Base-by-base conservation (phyloP, 2,797 vertebrate genomes). In the Spizella passerina region DNA sequence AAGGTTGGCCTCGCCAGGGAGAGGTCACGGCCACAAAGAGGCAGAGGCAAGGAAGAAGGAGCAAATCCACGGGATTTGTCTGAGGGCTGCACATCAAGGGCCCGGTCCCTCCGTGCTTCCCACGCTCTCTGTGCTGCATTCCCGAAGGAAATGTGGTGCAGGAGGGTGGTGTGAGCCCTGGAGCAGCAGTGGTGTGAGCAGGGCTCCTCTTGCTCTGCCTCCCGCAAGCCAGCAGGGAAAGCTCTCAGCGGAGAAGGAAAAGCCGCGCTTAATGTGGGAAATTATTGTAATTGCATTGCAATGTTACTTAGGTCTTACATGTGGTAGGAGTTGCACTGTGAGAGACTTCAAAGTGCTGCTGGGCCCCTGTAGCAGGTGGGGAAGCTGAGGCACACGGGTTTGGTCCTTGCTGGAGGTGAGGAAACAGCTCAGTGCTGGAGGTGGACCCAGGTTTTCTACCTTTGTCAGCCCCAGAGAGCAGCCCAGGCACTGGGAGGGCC, bases 1-100 rank as follows among this genome's bases (percentile, higher is more conserved):
- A 59, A 91, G 79, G 3, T 4, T 86, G 93, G 87, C 91, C 94
- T 94, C 6, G 1, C 80, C 66, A 47, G 43, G 61, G 69, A 91
- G 82, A 86, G 96, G 95, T 94, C 96, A 94, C 0, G 0, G 34
- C 93, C 91, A 91, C 87, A 96, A 95, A 96, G 91, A 7, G 26
- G 29, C 60, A 39, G 84, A 94, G 76, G 86, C 56, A 68, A 29
- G 38, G 75, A 56, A 94, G 84, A 89, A 93, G 69, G 66, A 94
- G 84, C 1, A 8, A 84, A 49, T 0, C 6, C 4, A 30, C 3
- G 0, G 84, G 87, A 15, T 70, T 82, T 89, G 64, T 72, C 44
- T 23, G 72, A 78, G 72, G 3, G 72, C 83, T 52, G 61, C 23
- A 78, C 61, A 69, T 95, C 80, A 83, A 78, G 50, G 59, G 61